Base-by-base conservation (phyloP, 2,113 vertebrate genomes). In the Tupaia chinensis region DNA sequence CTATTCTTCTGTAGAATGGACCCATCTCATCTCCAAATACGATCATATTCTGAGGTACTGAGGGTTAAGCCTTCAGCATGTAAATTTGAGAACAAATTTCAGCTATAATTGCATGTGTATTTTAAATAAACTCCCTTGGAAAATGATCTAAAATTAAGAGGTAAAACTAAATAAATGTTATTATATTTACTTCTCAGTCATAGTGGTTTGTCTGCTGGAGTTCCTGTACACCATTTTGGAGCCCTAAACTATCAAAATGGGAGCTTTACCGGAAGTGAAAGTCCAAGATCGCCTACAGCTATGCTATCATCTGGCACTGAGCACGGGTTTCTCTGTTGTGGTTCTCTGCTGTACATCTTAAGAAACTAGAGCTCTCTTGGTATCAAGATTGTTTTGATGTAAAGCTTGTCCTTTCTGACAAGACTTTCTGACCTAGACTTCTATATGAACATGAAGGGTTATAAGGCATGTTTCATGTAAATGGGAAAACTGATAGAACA, bases 391-490 rank as follows among this genome's bases (percentile, higher is more conserved):
- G 22, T 61, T 74, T 93, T 70, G 78, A 58, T 65, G 70, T 25
- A 72, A 76, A 82, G 14, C 3, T 13, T 72, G 1, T 29, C 25
- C 70, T 65, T 95, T 84, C 91, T 77, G 63, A 29, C n/a, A 80
- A 44, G 44, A 44, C 44, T 44, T 44, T 44, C 44, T 44, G 44
- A 58, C 9, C 54, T 85, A 92, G 58, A 69, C 20, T 16, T 72
- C 16, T 32, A 5, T 78, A 29, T 81, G 65, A 82, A 86, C 20
- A 34, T 72, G 87, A 87, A 94, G 20, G 25, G 16, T 54, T 89
- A 80, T 82, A 44, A 73, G 61, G 70, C 10, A 44, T 86, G n/a
- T 63, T 80, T 83, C 79, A 34, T 73, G 7, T 82, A 97, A 93
- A 60, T 84, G 76, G 60, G 77, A 88, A 96, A 80, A 80, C 91